Base-by-base conservation (phyloP, 2,797 vertebrate species). In the Cyclopterus lumpus region DNA sequence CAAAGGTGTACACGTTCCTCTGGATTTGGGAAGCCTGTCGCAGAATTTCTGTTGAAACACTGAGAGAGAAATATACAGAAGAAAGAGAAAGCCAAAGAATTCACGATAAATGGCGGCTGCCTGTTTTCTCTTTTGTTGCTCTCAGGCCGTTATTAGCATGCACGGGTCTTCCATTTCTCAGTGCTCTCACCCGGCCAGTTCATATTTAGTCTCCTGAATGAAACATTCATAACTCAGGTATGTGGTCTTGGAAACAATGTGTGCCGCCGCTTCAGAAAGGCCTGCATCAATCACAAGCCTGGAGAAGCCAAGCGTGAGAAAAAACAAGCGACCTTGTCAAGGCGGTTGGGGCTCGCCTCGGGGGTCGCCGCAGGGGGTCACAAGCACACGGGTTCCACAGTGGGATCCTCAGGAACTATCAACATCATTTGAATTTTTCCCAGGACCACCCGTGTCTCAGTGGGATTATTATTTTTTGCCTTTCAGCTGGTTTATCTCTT, bases 151-250 rank as follows among this genome's bases (percentile, higher is more conserved):
- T 90, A 91, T 93, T 88, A 85, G 83, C 86, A 86, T 83, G 79
- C 77, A 71, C 79, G 75, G 80, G 75, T 87, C 87, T 80, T 84
- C 75, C 18, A 34, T 80, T 81, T 65, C 78, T 74, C 76, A 0
- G 62, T 42, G 67, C 80, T 86, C 75, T 91, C 75, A 67, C 78
- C 42, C 71, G 14, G 70, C 75, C 86, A 72, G 82, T 89, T 91
- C 89, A 88, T 89, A 91, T 91, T 91, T 90, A 91, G 81, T 84
- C 83, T 81, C 68, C 73, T 75, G 79, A 86, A 93, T 93, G 87
- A 93, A 94, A 93, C 91, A 93, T 94, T 94, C 92, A 93, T 92
- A 92, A 89, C 89, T 82, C 89, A 86, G 85, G 88, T 93, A 93
- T 93, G 90, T 87, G 89, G 93, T 91, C 90, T 91, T 88, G 83